A percentile compares a stretch with the other conserved stretches of the same genome.
Evolutionary conservation across 2,888 invertebrate genomes (phyloP).

Genomic region (Agrotis exclamationis): DNA sequence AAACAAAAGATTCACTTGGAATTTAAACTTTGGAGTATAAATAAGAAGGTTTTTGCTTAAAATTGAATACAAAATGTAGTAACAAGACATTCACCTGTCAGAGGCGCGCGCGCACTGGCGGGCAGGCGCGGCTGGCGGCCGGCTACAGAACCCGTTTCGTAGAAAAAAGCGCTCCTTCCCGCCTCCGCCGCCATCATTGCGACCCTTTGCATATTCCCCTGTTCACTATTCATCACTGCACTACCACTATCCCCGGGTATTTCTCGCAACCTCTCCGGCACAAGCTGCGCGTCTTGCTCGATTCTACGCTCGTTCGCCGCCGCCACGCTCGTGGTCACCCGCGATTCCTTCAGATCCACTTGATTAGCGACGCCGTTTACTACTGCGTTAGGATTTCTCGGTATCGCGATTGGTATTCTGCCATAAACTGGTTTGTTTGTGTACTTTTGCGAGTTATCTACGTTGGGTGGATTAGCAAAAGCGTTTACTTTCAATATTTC

Average conservation of each 20-base stretch:
- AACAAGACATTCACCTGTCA: constrained; percentile 89
- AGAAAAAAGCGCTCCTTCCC: constrained; percentile 91
- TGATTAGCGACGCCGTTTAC: constrained; percentile 69
- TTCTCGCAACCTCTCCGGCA: constrained; percentile 87
- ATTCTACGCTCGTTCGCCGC: constrained; percentile 71
- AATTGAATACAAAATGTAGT: constrained; percentile 61
- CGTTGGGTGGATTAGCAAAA: constrained; percentile 83
- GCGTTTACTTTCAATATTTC: constrained; percentile 88
- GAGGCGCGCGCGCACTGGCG: constrained; percentile 91
- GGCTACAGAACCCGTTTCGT: constrained; percentile 90
- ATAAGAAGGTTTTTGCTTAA: constrained; percentile 70
- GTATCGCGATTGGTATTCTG: constrained; percentile 76
- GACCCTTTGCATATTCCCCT: constrained; percentile 88
- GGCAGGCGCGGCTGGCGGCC: constrained; percentile 92
- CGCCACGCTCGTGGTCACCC: constrained; percentile 64
- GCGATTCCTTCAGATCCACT: constrained; percentile 71
- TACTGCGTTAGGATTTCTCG: constrained; percentile 74
- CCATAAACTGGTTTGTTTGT: constrained; percentile 81
- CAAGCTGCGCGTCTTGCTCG: constrained; percentile 82
- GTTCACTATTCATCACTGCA: constrained; percentile 84
- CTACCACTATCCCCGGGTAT: constrained; percentile 75
- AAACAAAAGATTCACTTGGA: constrained; percentile 64
- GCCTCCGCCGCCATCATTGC: constrained; percentile 82
- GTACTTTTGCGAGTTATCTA: constrained; percentile 83
- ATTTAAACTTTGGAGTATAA: constrained; percentile 42